Conservation (phyloP, 2,888 invertebrate genomes). For the Drosophila prostipennis region DNA sequence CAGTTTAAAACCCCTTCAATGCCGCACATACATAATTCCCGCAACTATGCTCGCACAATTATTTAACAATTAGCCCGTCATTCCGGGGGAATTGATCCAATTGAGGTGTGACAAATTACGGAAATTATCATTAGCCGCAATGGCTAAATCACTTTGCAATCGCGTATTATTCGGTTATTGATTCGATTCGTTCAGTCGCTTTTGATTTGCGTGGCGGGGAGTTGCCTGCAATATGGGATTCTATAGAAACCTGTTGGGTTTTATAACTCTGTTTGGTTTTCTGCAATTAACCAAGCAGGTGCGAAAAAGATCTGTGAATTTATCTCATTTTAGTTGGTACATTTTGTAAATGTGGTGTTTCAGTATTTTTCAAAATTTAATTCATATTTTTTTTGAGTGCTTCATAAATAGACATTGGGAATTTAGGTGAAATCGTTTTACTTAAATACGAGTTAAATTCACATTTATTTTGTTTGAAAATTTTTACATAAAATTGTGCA, state of each 20-base stretch:
- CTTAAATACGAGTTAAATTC: too few species aligned
- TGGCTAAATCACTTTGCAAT: constrained; percentile 5
- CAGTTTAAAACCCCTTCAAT: constrained; percentile 5
- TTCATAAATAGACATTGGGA: too few species aligned
- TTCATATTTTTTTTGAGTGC: too few species aligned
- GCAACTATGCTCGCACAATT: constrained; percentile 20
- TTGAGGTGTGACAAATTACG: constrained; percentile 51
- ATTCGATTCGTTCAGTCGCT: constrained; percentile 6
- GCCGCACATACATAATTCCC: constrained; percentile 23
- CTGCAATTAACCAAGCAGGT: constrained; percentile 54
- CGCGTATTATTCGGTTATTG: background rate
- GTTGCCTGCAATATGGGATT: constrained; percentile 36
- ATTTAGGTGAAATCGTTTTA: too few species aligned
- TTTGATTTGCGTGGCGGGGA: background rate
- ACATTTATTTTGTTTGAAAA: too few species aligned
- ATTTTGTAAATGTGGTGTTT: too few species aligned
- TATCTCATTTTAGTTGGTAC: too few species aligned
- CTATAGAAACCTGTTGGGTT: constrained; percentile 42
- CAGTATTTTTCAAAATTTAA: too few species aligned
- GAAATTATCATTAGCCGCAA: constrained; percentile 54
- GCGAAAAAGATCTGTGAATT: background rate
- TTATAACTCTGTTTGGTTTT: constrained; percentile 40
- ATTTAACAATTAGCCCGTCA: constrained; percentile 26
- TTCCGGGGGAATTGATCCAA: constrained; percentile 16
- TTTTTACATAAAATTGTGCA: too few species aligned